phyloP scores from a whole-genome alignment of 2,888 invertebrate genomes.

The Phyllotreta cruciferae region DNA sequence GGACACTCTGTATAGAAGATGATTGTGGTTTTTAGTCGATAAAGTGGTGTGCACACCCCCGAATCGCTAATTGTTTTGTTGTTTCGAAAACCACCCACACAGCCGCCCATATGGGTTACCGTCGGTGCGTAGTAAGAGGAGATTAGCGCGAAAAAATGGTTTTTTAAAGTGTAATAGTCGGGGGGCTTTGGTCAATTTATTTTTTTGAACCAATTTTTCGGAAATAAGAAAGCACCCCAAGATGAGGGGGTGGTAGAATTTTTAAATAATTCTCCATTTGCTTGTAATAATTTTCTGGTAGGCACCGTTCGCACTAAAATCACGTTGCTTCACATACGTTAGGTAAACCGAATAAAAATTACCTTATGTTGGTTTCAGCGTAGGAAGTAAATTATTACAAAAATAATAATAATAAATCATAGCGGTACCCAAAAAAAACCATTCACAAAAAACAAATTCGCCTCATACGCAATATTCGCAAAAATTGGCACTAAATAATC shows the following conservation, averaged over 20 bases:
- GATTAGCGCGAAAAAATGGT: background rate
- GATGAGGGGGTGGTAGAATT: too few species aligned
- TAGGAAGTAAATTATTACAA: too few species aligned
- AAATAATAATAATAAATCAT: too few species aligned
- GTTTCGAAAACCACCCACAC: slow-evolving; percentile 39
- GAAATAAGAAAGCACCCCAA: too few species aligned
- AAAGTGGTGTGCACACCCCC: slow-evolving; percentile 42
- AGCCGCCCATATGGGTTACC: slow-evolving; percentile 41
- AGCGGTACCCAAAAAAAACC: too few species aligned
- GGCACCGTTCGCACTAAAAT: slow-evolving; percentile 21
- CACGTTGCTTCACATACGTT: slow-evolving; percentile 40
- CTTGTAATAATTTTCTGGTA: too few species aligned
- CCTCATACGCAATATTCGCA: background rate
- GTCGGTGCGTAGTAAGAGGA: slow-evolving; percentile 16
- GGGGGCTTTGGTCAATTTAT: too few species aligned
- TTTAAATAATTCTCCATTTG: too few species aligned
- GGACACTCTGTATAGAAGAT: too few species aligned
- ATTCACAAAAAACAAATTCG: background rate
- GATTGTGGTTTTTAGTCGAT: too few species aligned
- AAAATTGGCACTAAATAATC: background rate
- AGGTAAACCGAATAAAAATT: slow-evolving; percentile 39
- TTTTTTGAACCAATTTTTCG: too few species aligned
- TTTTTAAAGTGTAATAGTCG: too few species aligned
- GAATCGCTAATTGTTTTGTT: slow-evolving; percentile 37
- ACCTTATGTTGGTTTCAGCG: slow-evolving; percentile 27